Evolutionary conservation across 2,113 vertebrate genomes (phyloP).

Genomic region (Lates calcarifer): DNA sequence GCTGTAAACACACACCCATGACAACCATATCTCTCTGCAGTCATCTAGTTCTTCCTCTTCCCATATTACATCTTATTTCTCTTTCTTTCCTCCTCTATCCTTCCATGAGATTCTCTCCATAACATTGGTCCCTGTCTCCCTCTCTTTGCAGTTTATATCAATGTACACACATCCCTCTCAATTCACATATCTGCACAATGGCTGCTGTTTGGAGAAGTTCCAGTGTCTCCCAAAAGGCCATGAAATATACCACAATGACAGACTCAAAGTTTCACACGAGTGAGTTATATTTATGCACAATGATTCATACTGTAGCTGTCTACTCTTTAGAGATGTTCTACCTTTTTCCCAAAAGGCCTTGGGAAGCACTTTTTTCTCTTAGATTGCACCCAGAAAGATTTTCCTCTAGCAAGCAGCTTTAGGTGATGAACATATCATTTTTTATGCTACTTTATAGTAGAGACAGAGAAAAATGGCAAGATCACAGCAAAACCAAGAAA

Average conservation of each 20-base stretch:
- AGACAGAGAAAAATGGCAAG: neutral
- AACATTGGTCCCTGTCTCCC: neutral
- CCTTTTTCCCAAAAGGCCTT: conserved; percentile 30
- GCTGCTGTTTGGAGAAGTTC: conserved; percentile 27
- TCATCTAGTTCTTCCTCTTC: conserved; percentile 5
- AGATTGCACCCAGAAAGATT: conserved; percentile 10
- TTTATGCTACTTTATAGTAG: neutral
- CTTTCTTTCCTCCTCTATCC: neutral
- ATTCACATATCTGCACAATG: conserved; percentile 31
- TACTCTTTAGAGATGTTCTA: conserved; percentile 40
- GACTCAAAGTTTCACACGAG: conserved; percentile 32
- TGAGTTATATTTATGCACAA: conserved; percentile 39
- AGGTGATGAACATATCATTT: conserved; percentile 1
- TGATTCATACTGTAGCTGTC: conserved; percentile 39
- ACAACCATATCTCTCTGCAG: neutral
- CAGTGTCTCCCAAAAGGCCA: conserved; percentile 48
- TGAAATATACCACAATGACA: conserved; percentile 32
- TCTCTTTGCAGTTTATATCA: conserved; percentile 24
- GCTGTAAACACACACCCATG: conserved; percentile 27
- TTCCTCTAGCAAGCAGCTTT: conserved; percentile 31
- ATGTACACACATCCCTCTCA: conserved; percentile 3
- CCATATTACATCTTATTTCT: neutral
- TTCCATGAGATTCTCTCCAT: neutral
- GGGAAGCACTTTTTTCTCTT: conserved; percentile 12
- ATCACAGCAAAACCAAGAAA: neutral